Percentiles rank a stretch among this genome's conserved stretches.
phyloP scores from a whole-genome alignment of 2,797 vertebrate genomes.

The Sciurus vulgaris region DNA sequence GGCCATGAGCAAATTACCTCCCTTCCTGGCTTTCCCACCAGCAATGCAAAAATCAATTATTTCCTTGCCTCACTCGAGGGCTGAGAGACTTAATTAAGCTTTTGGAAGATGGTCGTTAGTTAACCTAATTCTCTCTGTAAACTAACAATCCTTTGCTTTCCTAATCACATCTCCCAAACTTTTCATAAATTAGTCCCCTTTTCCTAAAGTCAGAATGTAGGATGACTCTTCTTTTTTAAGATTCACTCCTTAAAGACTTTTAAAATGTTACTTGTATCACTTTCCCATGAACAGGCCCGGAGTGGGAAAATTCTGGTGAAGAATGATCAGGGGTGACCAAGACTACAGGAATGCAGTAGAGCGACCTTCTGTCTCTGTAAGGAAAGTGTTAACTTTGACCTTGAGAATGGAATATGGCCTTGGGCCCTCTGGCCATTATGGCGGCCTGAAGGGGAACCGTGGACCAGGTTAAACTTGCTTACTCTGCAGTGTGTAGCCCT shows the following conservation, averaged over 20 bases:
- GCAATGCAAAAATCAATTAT: slow-evolving; percentile 81
- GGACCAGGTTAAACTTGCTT: neutral
- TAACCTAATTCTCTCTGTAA: slow-evolving; percentile 81
- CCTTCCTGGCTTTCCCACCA: slow-evolving; percentile 65
- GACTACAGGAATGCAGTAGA: neutral
- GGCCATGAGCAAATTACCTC: slow-evolving; percentile 71
- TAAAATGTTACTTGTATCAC: neutral
- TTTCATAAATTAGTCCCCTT: slow-evolving; percentile 70
- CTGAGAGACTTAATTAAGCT: slow-evolving; percentile 84
- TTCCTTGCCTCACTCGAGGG: slow-evolving; percentile 73
- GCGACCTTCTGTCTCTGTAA: neutral
- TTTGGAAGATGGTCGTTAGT: slow-evolving; percentile 81
- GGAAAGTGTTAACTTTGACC: neutral
- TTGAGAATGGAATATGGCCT: neutral
- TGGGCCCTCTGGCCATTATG: neutral
- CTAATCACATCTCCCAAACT: slow-evolving; percentile 54
- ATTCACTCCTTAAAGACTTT: neutral
- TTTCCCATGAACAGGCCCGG: neutral
- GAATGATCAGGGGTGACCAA: neutral
- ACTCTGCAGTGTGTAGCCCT: neutral
- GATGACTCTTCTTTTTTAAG: slow-evolving; percentile 20
- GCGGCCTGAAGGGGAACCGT: neutral
- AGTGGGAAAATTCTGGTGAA: neutral
- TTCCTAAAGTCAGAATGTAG: slow-evolving; percentile 59
- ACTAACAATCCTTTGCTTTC: slow-evolving; percentile 75